Evolutionary conservation across 2,888 invertebrate species (phyloP).

Genomic region (Limulus polyphemus): DNA sequence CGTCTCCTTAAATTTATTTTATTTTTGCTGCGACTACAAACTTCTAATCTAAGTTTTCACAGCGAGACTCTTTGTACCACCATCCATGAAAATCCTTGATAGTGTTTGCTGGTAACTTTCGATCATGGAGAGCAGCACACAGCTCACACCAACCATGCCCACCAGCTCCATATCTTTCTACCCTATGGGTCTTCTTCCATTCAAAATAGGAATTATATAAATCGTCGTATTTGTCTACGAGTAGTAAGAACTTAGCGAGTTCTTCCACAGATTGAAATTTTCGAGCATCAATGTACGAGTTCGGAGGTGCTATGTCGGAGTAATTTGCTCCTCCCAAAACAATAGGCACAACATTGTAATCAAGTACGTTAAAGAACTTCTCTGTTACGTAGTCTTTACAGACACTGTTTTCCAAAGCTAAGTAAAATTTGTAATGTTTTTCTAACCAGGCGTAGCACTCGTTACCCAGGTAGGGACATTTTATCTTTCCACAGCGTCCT

Average conservation of each 20-base stretch:
- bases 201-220: slow-evolving; percentile 19
- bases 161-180: too few relatives aligned
- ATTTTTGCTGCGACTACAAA: too few relatives aligned
- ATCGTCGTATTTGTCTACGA: slow-evolving; percentile 20
- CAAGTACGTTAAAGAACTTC: slow-evolving; percentile 36
- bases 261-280: slow-evolving; percentile 17
- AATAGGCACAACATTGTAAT: slow-evolving; percentile 23
- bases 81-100: too few relatives aligned
- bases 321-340: slow-evolving; percentile 27
- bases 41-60: too few relatives aligned
- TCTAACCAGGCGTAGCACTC: slow-evolving; percentile 34
- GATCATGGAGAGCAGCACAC: too few relatives aligned
- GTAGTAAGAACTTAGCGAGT: slow-evolving; percentile 15
- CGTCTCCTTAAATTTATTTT: too few relatives aligned
- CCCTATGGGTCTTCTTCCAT: slow-evolving; percentile 14
- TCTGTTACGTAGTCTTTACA: slow-evolving; percentile 38
- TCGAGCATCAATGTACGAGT: slow-evolving; percentile 26
- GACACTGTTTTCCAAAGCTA: slow-evolving; percentile 37
- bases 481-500: slow-evolving; percentile 34
- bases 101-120: too few relatives aligned
- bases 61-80: too few relatives aligned
- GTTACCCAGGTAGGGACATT: slow-evolving; percentile 31
- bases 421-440: slow-evolving; percentile 34
- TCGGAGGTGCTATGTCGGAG: slow-evolving; percentile 21
- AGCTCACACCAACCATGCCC: too few relatives aligned